Evolutionary conservation across 2,797 vertebrate genomes (phyloP).

Genomic region (Ispidina lecontei): DNA sequence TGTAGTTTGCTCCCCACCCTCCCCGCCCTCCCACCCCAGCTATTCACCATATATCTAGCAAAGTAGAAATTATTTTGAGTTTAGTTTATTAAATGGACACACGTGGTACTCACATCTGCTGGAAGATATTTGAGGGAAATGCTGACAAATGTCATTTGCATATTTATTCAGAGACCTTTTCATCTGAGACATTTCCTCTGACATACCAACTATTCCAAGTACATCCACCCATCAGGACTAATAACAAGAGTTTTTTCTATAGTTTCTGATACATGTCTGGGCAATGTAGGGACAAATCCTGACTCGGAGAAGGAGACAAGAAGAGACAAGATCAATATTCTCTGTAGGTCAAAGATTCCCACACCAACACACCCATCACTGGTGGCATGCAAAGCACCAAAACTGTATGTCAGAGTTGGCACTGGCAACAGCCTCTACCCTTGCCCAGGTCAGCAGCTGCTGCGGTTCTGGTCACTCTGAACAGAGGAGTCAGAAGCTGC

Average conservation of each 20-base stretch:
- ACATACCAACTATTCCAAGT: neutral
- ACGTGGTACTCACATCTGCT: slow-evolving; percentile 54
- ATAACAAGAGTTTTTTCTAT: neutral
- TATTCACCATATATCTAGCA: slow-evolving; percentile 45
- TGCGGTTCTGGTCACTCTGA: neutral
- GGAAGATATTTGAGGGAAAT: slow-evolving; percentile 11
- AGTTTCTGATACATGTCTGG: neutral
- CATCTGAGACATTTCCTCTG: slow-evolving; percentile 19
- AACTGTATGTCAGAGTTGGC: neutral
- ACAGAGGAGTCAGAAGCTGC: neutral
- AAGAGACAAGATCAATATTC: neutral
- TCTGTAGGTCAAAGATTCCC: neutral
- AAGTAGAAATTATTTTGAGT: slow-evolving; percentile 57
- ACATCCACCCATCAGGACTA: neutral
- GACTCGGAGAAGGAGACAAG: neutral
- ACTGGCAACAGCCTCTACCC: neutral
- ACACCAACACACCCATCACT: neutral
- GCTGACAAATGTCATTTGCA: slow-evolving; percentile 48
- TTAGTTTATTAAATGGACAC: slow-evolving; percentile 54
- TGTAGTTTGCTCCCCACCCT: neutral
- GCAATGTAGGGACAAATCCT: neutral
- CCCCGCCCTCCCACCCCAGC: neutral
- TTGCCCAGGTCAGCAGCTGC: neutral
- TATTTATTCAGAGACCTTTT: slow-evolving; percentile 28
- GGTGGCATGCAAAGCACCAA: neutral